Evolutionary conservation across 2,888 invertebrate species (phyloP).

Genomic region (Palloptera scutellata): DNA sequence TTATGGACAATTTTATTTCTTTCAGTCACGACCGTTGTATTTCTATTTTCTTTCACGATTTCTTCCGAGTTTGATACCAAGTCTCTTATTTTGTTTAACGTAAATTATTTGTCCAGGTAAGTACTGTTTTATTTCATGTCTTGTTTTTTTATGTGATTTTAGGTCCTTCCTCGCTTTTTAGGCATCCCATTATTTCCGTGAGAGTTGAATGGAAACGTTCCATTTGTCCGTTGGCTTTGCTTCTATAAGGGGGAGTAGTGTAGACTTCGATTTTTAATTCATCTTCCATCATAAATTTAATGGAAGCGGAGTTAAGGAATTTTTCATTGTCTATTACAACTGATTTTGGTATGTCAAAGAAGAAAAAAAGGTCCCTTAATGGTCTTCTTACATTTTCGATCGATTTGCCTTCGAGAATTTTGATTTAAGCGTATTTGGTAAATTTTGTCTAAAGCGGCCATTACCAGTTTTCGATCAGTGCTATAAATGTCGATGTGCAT

Average conservation of each 20-base stretch:
- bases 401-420: constrained; percentile 26
- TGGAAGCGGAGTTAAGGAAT: constrained; percentile 34
- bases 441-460: too few species aligned
- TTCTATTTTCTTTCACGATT: constrained; percentile 22
- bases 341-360: constrained; percentile 33
- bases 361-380: constrained; percentile 31
- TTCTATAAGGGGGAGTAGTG: constrained; percentile 31
- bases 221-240: constrained; percentile 34
- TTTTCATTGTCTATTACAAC: constrained; percentile 41
- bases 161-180: too few species aligned
- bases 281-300: too few species aligned
- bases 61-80: constrained; percentile 20
- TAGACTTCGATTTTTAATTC: constrained; percentile 36
- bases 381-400: constrained; percentile 33
- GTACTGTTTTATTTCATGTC: constrained; percentile 6
- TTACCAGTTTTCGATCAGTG: too few species aligned
- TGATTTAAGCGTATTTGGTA: too few species aligned
- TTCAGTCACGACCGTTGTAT: not conserved
- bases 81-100: constrained; percentile 19
- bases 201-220: constrained; percentile 40
- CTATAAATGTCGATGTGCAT: too few species aligned
- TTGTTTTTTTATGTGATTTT: constrained; percentile 31
- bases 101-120: constrained; percentile 12
- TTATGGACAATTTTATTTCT: constrained; percentile 17
- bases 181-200: constrained; percentile 37